These are phyloP conservation scores for Eospalax fontanierii DNA, from an alignment of 2,797 vertebrate genomes.

Conservation along the genomic window DNA sequence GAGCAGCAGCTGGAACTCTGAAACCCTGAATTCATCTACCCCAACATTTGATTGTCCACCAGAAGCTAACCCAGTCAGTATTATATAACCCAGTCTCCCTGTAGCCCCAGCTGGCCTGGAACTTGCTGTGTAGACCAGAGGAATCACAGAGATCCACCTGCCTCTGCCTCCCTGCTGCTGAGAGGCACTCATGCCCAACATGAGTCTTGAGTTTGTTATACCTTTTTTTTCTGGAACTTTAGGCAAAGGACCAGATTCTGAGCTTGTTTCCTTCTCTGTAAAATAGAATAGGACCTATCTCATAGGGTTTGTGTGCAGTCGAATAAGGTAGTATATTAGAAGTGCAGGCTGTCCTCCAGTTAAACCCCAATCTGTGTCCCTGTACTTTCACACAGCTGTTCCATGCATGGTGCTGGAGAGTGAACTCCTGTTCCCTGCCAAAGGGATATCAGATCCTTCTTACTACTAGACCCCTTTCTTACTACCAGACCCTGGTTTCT, in stretches of 20 bases:
- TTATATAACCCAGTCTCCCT: too few species aligned
- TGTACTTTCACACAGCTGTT: background rate
- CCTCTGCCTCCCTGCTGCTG: background rate
- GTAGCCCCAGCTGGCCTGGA: too few species aligned
- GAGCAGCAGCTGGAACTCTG: background rate
- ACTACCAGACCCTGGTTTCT: background rate
- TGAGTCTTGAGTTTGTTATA: background rate
- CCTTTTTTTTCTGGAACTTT: slow-evolving; percentile 47
- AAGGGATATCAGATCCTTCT: background rate
- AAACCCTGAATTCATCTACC: background rate
- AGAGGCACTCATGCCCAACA: too few species aligned
- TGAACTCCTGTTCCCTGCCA: background rate
- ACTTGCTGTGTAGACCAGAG: too few species aligned
- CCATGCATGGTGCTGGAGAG: background rate
- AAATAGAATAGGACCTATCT: background rate
- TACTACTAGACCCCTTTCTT: background rate
- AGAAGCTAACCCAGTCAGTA: background rate
- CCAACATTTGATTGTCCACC: background rate
- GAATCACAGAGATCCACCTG: background rate
- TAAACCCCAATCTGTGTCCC: slow-evolving; percentile 16
- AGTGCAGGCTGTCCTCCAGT: background rate
- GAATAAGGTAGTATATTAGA: background rate
- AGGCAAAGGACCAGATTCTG: background rate
- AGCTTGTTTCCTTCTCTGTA: slow-evolving; percentile 49
- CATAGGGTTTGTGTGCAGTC: background rate